phyloP scores from a whole-genome alignment of 2,888 invertebrate genomes.

The Pecten maximus region DNA sequence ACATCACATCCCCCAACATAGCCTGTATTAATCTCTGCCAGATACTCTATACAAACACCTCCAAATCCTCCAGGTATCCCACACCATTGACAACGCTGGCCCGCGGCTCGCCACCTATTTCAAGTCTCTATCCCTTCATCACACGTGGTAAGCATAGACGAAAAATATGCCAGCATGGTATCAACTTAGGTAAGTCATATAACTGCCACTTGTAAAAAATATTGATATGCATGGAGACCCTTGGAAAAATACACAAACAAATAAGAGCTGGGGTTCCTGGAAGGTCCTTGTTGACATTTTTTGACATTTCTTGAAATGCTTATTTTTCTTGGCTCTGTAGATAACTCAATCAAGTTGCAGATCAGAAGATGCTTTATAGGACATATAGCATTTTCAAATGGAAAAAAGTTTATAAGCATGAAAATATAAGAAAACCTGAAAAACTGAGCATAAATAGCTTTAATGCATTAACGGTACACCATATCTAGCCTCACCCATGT shows the following conservation, averaged over 20 bases:
- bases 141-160: neutral
- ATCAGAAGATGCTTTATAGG: no score
- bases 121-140: neutral
- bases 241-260: no score
- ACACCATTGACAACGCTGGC: slow-evolving; percentile 25
- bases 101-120: neutral
- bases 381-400: neutral
- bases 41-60: slow-evolving; percentile 27
- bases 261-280: no score
- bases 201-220: neutral
- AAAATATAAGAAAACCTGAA: neutral
- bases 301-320: no score
- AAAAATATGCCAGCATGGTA: neutral
- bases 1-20: slow-evolving; percentile 16
- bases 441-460: neutral
- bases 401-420: neutral
- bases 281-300: no score
- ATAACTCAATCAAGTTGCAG: no score
- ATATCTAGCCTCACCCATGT: slow-evolving; percentile 13
- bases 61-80: neutral
- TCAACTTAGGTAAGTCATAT: neutral
- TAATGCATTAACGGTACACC: neutral
- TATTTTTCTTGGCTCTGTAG: no score
- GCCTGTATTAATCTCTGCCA: slow-evolving; percentile 33
- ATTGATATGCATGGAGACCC: no score